Conservation (phyloP, 2,797 vertebrate genomes). For the Amniataba percoides region DNA sequence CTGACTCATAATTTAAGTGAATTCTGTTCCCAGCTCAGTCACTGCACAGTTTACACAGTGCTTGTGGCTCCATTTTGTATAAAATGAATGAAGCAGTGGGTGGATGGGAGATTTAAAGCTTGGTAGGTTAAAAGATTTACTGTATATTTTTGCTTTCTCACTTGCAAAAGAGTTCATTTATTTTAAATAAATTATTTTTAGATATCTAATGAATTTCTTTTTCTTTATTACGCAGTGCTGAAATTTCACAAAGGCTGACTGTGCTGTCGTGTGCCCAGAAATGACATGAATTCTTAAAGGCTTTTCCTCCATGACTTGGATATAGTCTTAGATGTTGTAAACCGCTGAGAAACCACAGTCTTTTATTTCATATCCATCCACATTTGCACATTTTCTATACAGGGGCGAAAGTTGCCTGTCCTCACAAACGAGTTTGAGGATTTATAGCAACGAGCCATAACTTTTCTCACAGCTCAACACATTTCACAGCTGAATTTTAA, state of each 20-base stretch:
- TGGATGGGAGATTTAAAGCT: not conserved
- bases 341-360: not conserved
- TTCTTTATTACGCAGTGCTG: not conserved
- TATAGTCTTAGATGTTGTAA: not conserved
- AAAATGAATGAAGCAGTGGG: not conserved
- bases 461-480: not conserved
- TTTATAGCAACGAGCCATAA: not conserved
- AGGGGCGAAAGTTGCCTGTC: not conserved
- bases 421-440: not conserved
- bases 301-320: not conserved
- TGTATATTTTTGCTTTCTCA: not conserved
- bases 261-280: not conserved
- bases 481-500: constrained; percentile 3
- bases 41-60: not conserved
- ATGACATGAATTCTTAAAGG: not conserved
- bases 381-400: not conserved
- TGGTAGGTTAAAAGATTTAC: not conserved
- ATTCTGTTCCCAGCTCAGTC: not conserved
- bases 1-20: not conserved
- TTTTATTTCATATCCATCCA: not conserved
- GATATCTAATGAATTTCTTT: not conserved
- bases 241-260: not conserved
- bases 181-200: not conserved
- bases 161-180: not conserved
- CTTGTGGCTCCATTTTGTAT: not conserved